Conservation (phyloP, 2,888 invertebrate species). For the Drosophila melanosoma region DNA sequence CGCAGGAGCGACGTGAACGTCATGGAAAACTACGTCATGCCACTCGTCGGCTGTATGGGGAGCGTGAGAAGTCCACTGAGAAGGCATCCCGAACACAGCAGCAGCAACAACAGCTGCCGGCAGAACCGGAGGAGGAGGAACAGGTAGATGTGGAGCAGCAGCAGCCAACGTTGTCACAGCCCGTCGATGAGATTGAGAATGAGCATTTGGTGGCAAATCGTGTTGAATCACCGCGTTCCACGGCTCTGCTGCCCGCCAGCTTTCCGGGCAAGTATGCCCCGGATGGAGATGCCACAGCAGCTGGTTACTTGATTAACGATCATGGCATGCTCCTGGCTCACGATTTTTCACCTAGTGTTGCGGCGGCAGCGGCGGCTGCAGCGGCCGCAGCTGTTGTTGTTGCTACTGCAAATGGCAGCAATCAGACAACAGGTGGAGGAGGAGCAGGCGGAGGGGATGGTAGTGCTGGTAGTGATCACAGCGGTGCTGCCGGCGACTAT, state of each 20-base stretch:
- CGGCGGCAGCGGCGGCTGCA: constrained; percentile 57
- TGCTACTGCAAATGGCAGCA: constrained; percentile 47
- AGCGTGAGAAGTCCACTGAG: constrained; percentile 51
- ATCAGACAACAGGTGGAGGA: constrained; percentile 3
- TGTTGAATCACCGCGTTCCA: constrained; percentile 53
- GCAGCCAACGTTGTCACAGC: constrained; percentile 62
- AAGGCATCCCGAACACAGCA: constrained; percentile 27
- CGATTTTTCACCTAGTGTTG: constrained; percentile 74
- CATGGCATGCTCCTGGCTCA: constrained; percentile 82
- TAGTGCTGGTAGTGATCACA: constrained; percentile 16
- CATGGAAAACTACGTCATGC: constrained; percentile 75
- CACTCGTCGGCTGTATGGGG: constrained; percentile 59
- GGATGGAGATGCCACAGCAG: constrained; percentile 23
- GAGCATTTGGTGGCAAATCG: constrained; percentile 68
- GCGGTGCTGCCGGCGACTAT: constrained; percentile 60
- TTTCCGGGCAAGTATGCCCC: constrained; percentile 70
- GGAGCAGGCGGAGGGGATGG: neutral
- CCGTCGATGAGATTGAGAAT: constrained; percentile 81
- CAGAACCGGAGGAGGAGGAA: neutral
- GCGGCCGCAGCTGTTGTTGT: constrained; percentile 62
- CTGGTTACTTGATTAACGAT: constrained; percentile 79
- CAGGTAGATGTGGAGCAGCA: constrained; percentile 24
- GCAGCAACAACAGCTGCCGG: neutral
- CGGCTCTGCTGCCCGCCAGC: constrained; percentile 56
- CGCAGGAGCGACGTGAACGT: constrained; percentile 69